Conservation (phyloP, 2,113 vertebrate species). For the Paramormyrops kingsleyae region DNA sequence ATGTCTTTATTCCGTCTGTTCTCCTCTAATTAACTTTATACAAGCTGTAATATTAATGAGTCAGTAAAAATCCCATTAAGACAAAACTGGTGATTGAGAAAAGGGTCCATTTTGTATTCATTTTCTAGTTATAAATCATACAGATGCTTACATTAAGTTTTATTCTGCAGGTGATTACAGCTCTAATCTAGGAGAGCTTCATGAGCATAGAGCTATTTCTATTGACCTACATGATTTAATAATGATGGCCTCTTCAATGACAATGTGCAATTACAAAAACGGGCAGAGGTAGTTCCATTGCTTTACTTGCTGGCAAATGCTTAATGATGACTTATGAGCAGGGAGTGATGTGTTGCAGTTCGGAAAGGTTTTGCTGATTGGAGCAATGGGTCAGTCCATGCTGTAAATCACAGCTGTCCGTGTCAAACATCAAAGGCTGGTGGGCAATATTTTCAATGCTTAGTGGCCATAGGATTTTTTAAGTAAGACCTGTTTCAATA, state of each 20-base stretch:
- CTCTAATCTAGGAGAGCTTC: slow-evolving; percentile 12
- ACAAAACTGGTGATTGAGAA: neutral
- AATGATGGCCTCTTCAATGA: slow-evolving; percentile 22
- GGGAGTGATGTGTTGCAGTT: neutral
- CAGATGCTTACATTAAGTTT: slow-evolving; percentile 20
- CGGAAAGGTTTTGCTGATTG: neutral
- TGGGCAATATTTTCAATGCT: neutral
- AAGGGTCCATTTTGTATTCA: slow-evolving; percentile 2
- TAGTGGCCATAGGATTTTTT: neutral
- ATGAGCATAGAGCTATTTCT: slow-evolving; percentile 20
- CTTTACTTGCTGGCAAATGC: slow-evolving; percentile 13
- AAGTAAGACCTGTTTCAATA: neutral
- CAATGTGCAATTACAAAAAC: slow-evolving; percentile 17
- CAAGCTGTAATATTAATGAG: slow-evolving; percentile 5
- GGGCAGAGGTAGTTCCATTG: neutral
- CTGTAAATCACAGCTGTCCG: neutral
- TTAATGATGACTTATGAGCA: slow-evolving; percentile 7
- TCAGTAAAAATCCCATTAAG: slow-evolving; percentile 5
- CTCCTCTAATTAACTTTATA: slow-evolving; percentile 12
- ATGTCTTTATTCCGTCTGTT: slow-evolving; percentile 10
- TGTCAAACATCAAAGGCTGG: neutral
- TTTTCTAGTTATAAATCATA: slow-evolving; percentile 8
- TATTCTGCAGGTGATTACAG: slow-evolving; percentile 19
- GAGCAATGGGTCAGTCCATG: neutral
- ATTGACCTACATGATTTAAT: slow-evolving; percentile 29